Conservation (phyloP, 2,888 invertebrate species). For the Parnassius smintheus region DNA sequence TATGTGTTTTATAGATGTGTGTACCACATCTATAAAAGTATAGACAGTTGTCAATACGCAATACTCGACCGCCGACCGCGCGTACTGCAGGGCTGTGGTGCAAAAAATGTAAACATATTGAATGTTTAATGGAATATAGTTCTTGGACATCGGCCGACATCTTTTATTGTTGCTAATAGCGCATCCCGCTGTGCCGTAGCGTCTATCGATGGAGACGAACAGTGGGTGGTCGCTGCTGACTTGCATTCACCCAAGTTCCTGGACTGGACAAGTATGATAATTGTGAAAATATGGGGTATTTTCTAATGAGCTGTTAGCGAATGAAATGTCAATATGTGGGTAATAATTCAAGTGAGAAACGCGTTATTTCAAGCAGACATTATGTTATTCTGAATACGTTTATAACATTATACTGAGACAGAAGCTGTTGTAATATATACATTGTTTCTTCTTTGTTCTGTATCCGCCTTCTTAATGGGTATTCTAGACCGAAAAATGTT, state of each 20-base stretch:
- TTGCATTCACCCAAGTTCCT: slow-evolving; percentile 15
- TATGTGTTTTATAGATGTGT: too few species aligned
- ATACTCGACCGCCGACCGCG: slow-evolving; percentile 39
- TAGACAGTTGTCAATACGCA: slow-evolving; percentile 5
- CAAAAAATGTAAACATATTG: slow-evolving; percentile 39
- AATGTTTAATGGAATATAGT: slow-evolving; percentile 36
- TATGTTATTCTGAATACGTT: too few species aligned
- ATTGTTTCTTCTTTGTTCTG: too few species aligned
- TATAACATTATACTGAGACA: too few species aligned
- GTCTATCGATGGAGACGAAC: slow-evolving; percentile 18
- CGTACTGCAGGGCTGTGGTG: slow-evolving; percentile 30
- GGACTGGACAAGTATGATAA: slow-evolving; percentile 7
- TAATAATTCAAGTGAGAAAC: not conserved
- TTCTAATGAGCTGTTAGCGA: slow-evolving; percentile 15
- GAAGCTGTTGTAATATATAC: too few species aligned
- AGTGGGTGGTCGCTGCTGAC: slow-evolving; percentile 17
- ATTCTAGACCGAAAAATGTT: too few species aligned
- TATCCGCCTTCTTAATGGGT: too few species aligned
- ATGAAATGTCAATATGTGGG: slow-evolving; percentile 5
- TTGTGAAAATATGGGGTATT: slow-evolving; percentile 14
- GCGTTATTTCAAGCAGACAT: not conserved
- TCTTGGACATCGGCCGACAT: slow-evolving; percentile 19
- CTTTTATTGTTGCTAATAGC: slow-evolving; percentile 29
- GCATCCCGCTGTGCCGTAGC: slow-evolving; percentile 20
- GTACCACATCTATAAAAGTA: not conserved